Evolutionary conservation across 2,888 invertebrate species (phyloP).

Genomic region (Troides aeacus): DNA sequence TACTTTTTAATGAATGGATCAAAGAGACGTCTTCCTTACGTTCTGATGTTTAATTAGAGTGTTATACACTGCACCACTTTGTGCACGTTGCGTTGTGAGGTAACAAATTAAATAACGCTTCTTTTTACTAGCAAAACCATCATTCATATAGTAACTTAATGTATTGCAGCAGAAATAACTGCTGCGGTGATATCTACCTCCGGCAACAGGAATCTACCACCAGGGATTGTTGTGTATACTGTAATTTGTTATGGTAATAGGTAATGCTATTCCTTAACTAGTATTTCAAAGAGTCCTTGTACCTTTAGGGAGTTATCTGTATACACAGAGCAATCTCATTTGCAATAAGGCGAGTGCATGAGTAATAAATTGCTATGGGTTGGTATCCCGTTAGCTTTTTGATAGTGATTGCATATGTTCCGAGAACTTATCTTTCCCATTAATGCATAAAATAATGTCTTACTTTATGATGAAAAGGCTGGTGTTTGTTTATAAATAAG

Average conservation of each 20-base stretch:
- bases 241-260: not conserved
- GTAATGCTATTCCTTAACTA: not conserved
- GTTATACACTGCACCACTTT: no score
- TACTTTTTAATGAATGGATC: no score
- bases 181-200: no score
- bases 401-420: slow-evolving; percentile 16
- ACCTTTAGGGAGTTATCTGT: not conserved
- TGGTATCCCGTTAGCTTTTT: slow-evolving; percentile 11
- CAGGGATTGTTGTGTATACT: not conserved
- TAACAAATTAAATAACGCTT: no score
- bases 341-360: slow-evolving; percentile 4
- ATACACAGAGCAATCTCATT: not conserved
- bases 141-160: no score
- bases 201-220: no score
- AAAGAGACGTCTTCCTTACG: no score
- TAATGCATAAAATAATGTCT: not conserved
- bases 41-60: no score
- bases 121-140: no score
- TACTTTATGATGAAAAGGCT: not conserved
- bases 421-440: not conserved
- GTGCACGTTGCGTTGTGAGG: no score
- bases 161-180: no score
- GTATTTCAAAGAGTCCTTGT: not conserved
- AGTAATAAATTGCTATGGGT: slow-evolving; percentile 8
- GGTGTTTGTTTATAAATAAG: not conserved